These are phyloP conservation scores for Nothobranchius furzeri DNA, from an alignment of 2,113 vertebrate species.

Conservation along the genomic window DNA sequence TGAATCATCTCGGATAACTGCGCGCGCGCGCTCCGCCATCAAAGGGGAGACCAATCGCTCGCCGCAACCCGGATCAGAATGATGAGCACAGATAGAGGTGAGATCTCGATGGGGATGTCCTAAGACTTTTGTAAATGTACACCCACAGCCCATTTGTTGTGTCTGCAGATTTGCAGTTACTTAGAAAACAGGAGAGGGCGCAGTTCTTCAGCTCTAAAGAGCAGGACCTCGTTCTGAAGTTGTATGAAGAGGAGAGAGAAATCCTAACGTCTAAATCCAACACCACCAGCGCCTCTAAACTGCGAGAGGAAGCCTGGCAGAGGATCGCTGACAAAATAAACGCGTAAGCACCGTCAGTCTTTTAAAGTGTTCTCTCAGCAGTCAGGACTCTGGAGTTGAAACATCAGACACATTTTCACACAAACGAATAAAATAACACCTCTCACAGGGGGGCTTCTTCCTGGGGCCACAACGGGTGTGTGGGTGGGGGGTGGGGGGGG, in stretches of 20 bases:
- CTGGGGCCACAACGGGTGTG: too few species aligned
- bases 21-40: conserved; percentile 44
- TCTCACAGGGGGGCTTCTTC: too few species aligned
- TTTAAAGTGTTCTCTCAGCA: background rate
- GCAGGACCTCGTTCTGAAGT: conserved; percentile 63
- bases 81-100: conserved; percentile 59
- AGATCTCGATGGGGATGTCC: background rate
- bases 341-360: conserved; percentile 26
- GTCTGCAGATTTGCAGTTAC: conserved; percentile 44
- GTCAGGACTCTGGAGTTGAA: too few species aligned
- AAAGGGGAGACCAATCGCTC: conserved; percentile 48
- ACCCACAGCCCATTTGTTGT: background rate
- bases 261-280: conserved; percentile 67
- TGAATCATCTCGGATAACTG: conserved; percentile 74
- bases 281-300: conserved; percentile 66
- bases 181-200: conserved; percentile 60
- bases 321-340: conserved; percentile 71
- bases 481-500: too few species aligned
- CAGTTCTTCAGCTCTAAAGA: conserved; percentile 71
- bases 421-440: too few species aligned
- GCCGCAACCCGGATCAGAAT: conserved; percentile 41
- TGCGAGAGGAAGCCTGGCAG: conserved; percentile 70
- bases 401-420: too few species aligned
- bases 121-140: background rate
- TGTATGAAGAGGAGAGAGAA: conserved; percentile 66